phyloP scores from a whole-genome alignment of 2,888 invertebrate genomes.

The Habroteleia sp. region DNA sequence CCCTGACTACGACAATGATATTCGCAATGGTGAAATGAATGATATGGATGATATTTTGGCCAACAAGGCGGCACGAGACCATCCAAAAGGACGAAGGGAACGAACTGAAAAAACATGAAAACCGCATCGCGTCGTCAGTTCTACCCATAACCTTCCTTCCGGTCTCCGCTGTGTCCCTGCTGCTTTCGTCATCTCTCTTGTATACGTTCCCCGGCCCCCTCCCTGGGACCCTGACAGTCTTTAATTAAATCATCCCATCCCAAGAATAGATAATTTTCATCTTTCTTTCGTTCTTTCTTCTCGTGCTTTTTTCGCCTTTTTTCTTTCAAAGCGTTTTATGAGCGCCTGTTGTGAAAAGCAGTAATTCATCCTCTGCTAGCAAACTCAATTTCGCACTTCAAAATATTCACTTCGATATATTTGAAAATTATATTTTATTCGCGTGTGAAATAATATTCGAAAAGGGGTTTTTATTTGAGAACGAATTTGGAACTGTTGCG shows the following conservation, averaged over 20 bases:
- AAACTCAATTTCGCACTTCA: conserved; percentile 50
- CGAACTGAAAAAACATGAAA: conserved; percentile 81
- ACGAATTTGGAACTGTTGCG: no score
- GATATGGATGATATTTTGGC: conserved; percentile 75
- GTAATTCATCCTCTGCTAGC: conserved; percentile 49
- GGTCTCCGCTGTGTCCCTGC: conserved; percentile 70
- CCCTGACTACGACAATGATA: conserved; percentile 72
- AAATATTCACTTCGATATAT: conserved; percentile 19
- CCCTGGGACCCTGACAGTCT: conserved; percentile 70
- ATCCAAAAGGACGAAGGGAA: conserved; percentile 72
- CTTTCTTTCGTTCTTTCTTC: conserved; percentile 48
- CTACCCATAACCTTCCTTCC: conserved; percentile 78
- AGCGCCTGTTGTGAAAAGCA: conserved; percentile 60
- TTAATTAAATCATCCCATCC: conserved; percentile 75
- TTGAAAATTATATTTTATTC: no score
- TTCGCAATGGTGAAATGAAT: conserved; percentile 71
- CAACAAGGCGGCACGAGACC: conserved; percentile 79
- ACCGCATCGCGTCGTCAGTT: conserved; percentile 80
- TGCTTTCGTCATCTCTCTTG: conserved; percentile 65
- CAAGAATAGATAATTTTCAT: conserved; percentile 66
- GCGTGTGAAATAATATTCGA: no score
- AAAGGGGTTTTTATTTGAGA: no score
- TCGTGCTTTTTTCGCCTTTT: conserved; percentile 31
- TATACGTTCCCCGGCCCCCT: conserved; percentile 36
- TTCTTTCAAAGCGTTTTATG: conserved; percentile 51